Conservation (phyloP, 2,888 invertebrate genomes). For the Phaonia tiefii region DNA sequence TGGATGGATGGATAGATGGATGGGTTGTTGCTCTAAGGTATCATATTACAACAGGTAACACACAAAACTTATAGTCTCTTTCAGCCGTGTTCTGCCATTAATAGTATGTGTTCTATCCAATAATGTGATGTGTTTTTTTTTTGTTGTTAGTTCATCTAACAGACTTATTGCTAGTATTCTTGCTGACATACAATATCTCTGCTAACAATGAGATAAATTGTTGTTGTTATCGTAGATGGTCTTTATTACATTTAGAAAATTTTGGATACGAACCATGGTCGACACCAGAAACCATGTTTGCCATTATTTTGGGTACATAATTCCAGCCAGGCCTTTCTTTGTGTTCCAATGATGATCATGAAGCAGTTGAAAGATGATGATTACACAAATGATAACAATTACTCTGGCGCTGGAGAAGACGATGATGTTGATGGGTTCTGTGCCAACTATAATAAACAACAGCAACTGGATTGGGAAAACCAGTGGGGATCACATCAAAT, state of each 20-base stretch:
- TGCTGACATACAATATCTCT: conserved; percentile 28
- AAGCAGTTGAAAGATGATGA: conserved; percentile 15
- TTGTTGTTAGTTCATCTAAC: conserved; percentile 14
- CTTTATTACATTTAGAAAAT: conserved; percentile 22
- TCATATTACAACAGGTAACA: conserved; percentile 24
- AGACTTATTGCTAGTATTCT: conserved; percentile 14
- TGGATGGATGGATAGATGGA: neutral
- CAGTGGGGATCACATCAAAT: neutral
- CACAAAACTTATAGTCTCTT: neutral
- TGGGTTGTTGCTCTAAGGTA: conserved; percentile 6
- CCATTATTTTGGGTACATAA: conserved; percentile 3
- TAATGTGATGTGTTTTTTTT: neutral
- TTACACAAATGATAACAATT: conserved; percentile 7
- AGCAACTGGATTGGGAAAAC: neutral
- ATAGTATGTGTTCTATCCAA: neutral
- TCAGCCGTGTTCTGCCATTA: neutral
- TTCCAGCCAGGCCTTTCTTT: neutral
- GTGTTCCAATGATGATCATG: conserved; percentile 13
- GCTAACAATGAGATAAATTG: conserved; percentile 27
- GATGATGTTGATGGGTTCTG: conserved; percentile 3
- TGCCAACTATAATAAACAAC: conserved; percentile 17
- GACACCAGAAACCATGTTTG: neutral
- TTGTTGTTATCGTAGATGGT: neutral
- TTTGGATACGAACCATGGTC: neutral
- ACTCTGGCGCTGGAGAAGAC: neutral